Percentiles rank a stretch among this genome's conserved stretches.
Evolutionary conservation across 2,797 vertebrate species (phyloP).

Genomic region (Gobionotothen gibberifrons): DNA sequence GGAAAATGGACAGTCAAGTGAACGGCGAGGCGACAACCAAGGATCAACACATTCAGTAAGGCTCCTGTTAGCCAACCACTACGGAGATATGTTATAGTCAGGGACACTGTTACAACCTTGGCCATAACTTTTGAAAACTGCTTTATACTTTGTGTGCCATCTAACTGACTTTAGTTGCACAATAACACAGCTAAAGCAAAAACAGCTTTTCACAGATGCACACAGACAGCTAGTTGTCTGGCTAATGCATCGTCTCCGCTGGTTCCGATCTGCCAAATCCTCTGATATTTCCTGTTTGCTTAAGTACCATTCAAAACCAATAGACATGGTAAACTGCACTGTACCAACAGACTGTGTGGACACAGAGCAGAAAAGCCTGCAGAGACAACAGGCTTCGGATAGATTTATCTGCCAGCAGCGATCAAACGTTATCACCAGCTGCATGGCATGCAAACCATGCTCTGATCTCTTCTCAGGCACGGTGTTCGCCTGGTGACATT

Average conservation of each 20-base stretch:
- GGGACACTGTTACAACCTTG: not conserved
- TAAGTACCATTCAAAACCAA: conserved; percentile 52
- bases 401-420: conserved; percentile 25
- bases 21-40: too few relatives aligned
- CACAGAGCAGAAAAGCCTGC: conserved; percentile 30
- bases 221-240: conserved; percentile 16
- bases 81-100: not conserved
- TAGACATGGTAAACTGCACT: conserved; percentile 13
- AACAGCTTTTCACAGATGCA: conserved; percentile 11
- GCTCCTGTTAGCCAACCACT: not conserved
- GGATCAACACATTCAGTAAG: too few relatives aligned
- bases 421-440: conserved; percentile 36
- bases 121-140: conserved; percentile 1
- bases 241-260: conserved; percentile 28
- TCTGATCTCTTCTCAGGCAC: conserved; percentile 27
- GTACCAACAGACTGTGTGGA: conserved; percentile 32
- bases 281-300: conserved; percentile 76
- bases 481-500: conserved; percentile 23
- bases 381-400: conserved; percentile 35
- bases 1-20: too few relatives aligned
- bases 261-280: conserved; percentile 62
- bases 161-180: not conserved
- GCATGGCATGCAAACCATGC: conserved; percentile 21
- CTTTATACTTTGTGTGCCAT: not conserved
- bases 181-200: not conserved